Evolutionary conservation across 2,888 invertebrate genomes (phyloP), one percentile per base, ranked within the genome.

Genomic region (Myopa testacea): DNA sequence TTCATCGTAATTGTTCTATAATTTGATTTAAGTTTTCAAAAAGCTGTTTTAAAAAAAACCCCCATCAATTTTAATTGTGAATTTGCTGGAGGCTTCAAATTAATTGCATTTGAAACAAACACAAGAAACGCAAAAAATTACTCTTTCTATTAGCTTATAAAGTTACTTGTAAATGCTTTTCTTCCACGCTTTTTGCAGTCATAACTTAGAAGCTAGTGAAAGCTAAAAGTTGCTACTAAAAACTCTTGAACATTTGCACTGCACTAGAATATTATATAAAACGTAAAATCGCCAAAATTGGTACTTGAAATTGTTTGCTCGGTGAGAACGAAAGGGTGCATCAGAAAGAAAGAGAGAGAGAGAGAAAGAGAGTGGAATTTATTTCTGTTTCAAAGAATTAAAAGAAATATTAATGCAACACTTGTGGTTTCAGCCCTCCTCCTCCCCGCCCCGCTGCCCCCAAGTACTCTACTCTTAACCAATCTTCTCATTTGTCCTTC

Each of bases 261-360:
- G n/a, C 62, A 16, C 60, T 60, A 19, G 19, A 16, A 6, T 6
- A 60, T 19, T 60, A 14, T 19, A 60, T 16, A 26, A 62, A 26
- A 26, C 4, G 37, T 38, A 7, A 38, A 65, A 65, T 65, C 65
- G 65, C 38, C 65, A 65, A 65, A 60, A 65, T 37, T 65, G 38
- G 14, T 34, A 38, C 37, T 38, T 37, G 65, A 65, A 38, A 38
- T 1, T 34, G 38, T 65, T 38, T 63, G 62, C 34, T 10, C 8
- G 58, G 62, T 16, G 7, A 26, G 26, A 26, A 26, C 3, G 26
- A 63, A 63, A 63, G 26, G 34, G 38, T 37, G 38, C 4, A 4
- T 8, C 7, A 4, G 37, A 5, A 8, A 10, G 10, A 38, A 38
- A 45, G 45, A 6, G 45, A 45, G 45, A 45, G 45, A 45, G 45